Evolutionary conservation across 2,797 vertebrate genomes (phyloP), one percentile per base, ranked within the genome.

Genomic region (Halcyon leucocephala): DNA sequence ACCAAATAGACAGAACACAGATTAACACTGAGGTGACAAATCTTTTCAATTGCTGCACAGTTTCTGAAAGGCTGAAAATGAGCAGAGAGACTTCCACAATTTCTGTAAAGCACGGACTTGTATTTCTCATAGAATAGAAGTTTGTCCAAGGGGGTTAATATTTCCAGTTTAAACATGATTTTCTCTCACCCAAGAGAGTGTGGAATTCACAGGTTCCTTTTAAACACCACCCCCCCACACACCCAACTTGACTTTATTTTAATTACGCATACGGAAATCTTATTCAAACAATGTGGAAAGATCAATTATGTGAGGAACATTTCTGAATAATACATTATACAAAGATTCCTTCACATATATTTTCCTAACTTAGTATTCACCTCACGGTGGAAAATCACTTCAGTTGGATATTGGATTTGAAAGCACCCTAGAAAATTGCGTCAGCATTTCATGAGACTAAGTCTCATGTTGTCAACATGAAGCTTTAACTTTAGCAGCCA

Each of bases 241-340:
- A n/a, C n/a, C n/a, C n/a, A 79, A 52, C 17, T 74, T 65, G 33
- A 81, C 37, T 79, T 60, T 15, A 37, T 82, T 84, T 85, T 88
- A 77, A 67, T 83, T 78, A 86, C 71, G 21, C 15, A 29, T 42
- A 60, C 7, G 3, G 29, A 76, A 81, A 74, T n/a, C 15, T 26
- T 86, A 74, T 65, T 70, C 55, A 87, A 91, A 91, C 51, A 24
- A 80, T 29, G 17, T 48, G 10, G 18, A 73, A 92, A 87, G 25
- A 80, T 26, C 29, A 82, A 54, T 41, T 51, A 66, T 8, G 7
- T 55, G 62, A 84, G 39, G 64, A 77, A 58, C 3, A 2, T n/a
- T 96, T 76, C 46, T 44, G 25, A 58, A 58, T 48, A 46, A 25
- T 7, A 20, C 20, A 7, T 29, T 35, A 39, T 69, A 29, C 89